Evolutionary conservation across 2,113 vertebrate species (phyloP).

Genomic region (Haliaeetus leucogaster): DNA sequence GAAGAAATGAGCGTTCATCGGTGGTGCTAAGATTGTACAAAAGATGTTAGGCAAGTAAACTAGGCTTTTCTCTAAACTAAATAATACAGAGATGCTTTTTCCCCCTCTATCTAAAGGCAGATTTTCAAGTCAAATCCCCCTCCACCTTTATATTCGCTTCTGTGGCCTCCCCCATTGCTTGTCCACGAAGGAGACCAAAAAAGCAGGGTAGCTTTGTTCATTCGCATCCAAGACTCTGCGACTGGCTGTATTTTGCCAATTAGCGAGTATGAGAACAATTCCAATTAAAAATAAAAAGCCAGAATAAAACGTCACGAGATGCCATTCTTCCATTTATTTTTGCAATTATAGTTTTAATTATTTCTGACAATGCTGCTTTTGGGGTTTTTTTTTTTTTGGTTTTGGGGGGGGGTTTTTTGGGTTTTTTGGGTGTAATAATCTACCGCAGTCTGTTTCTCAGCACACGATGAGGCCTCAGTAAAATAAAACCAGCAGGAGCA

Average conservation of each 20-base stretch:
- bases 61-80: neutral
- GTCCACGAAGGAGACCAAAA: neutral
- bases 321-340: slow-evolving; percentile 41
- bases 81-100: neutral
- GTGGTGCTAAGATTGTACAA: neutral
- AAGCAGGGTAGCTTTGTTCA: neutral
- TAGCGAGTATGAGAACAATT: neutral
- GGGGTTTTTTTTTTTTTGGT: neutral
- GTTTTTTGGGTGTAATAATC: neutral
- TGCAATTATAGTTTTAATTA: slow-evolving; percentile 52
- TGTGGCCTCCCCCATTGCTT: neutral
- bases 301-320: neutral
- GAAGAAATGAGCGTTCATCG: neutral
- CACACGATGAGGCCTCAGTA: neutral
- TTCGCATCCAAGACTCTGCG: neutral
- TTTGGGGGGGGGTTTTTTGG: neutral
- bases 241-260: neutral
- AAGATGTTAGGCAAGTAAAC: rapidly evolving
- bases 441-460: neutral
- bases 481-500: neutral
- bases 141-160: neutral
- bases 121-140: neutral
- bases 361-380: slow-evolving; percentile 28
- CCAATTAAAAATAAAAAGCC: slow-evolving; percentile 40
- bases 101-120: neutral